Base-by-base conservation (phyloP, 2,888 invertebrate species). In the Megamerina dolium region DNA sequence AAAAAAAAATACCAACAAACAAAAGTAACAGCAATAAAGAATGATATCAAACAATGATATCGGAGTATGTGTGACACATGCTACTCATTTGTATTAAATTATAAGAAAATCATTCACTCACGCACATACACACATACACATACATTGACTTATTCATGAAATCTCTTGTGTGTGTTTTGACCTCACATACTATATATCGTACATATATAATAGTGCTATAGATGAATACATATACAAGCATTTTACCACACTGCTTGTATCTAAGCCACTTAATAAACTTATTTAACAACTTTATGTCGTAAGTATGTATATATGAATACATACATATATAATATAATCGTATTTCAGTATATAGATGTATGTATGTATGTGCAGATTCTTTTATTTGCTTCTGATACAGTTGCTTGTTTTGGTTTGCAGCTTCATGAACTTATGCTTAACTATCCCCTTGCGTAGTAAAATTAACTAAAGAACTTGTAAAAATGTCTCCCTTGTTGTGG, bases 381-480 rank as follows among this genome's bases (percentile, higher is more conserved):
- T n/a, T n/a, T n/a, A n/a, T n/a, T n/a, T n/a, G n/a, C n/a, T n/a
- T n/a, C n/a, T n/a, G n/a, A n/a, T n/a, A 5, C 13, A 36, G 21
- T 14, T n/a, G 12, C 16, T 13, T 33, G 29, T 29, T 35, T 21
- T 35, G 35, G 27, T 18, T 19, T 30, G 17, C 29, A n/a, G 27
- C 18, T 6, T 17, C 30, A 37, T n/a, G n/a, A n/a, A n/a, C n/a
- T n/a, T n/a, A n/a, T n/a, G 10, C 23, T 39, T 30, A 29, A 33
- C 43, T 37, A 34, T 34, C 37, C 37, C 43, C 30, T 17, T 26
- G 47, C 41, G 47, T 30, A 33, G 21, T 37, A 40, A 47, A 47
- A 47, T 47, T 47, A 47, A 43, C 43, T 43, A 47, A 47, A 43
- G 41, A 43, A 41, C 47, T 47, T 47, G 34, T 40, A 32, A 33